Evolutionary conservation across 2,888 invertebrate species (phyloP), one percentile per base, ranked within the genome.

Genomic region (Drosophila phalerata): DNA sequence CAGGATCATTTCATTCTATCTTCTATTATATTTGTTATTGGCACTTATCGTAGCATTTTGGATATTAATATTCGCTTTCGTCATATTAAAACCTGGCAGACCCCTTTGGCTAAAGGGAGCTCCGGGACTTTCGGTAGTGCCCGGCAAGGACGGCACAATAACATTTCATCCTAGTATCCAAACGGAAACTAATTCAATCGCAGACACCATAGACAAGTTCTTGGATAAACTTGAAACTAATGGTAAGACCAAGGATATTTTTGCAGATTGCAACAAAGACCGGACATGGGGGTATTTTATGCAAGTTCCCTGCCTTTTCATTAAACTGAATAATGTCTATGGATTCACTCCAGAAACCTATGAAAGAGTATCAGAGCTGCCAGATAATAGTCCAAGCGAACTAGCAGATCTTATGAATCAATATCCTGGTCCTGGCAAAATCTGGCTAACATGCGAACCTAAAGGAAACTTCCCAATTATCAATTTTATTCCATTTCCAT

Each of bases 391-490:
- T 1, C 75, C 79, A 2, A 0, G 0, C 1, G 25, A 30, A 0
- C 25, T 85, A 0, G 1, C 0, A 5, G 17, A 62, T 0, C 1
- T 22, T 3, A 15, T 81, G 9, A 10, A 9, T 0, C 49, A 55
- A 17, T 40, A 57, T 53, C 25, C 37, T n/a, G 78, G 73, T 8
- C 6, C 9, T 0, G 48, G 48, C 0, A 65, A 49, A n/a, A 79
- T 85, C 55, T 85, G 89, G 89, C 9, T 85, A 13, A 69, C 69
- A 17, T 81, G 82, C 42, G 32, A 61, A 1, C 4, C 10, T 2
- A 13, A 34, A 1, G 62, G 51, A 0, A 5, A 19, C 0, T 0
- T 40, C 0, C 45, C 70, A 5, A 22, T 17, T 0, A 25, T 88
- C 13, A 30, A 13, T 6, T 85, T 28, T 43, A 48, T 79, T 8